Evolutionary conservation across 1,140 invertebrate genomes (phyloP).

Genomic region (Drosophila bocqueti): DNA sequence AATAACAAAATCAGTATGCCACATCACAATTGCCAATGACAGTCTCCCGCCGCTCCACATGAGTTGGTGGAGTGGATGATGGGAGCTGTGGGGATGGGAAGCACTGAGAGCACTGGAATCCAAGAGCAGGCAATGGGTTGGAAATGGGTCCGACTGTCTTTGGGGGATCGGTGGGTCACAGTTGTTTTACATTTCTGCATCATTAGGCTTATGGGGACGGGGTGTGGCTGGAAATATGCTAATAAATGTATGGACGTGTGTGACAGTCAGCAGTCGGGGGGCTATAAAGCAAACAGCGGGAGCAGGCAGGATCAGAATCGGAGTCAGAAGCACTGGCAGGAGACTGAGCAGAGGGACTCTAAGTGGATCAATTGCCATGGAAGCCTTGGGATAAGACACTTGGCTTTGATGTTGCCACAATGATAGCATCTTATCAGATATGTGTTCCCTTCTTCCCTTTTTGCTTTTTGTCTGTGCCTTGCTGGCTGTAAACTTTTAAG

Average conservation of each 20-base stretch:
- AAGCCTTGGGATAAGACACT: conserved; percentile 26
- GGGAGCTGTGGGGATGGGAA: background rate
- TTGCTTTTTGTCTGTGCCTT: background rate
- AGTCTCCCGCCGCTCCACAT: conserved; percentile 28
- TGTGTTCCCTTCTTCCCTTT: background rate
- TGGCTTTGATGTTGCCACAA: conserved; percentile 25
- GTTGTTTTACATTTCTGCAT: conserved; percentile 52
- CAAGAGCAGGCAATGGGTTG: conserved; percentile 26
- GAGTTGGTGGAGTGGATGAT: background rate
- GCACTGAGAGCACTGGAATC: background rate
- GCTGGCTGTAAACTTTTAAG: conserved; percentile 12
- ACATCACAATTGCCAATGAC: conserved; percentile 41
- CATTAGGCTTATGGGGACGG: conserved; percentile 34
- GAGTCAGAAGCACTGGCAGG: conserved; percentile 10
- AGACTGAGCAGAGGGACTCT: conserved; percentile 8
- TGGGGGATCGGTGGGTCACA: conserved; percentile 23
- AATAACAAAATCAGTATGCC: conserved; percentile 49
- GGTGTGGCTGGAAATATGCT: conserved; percentile 41
- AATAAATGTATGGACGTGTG: conserved; percentile 51
- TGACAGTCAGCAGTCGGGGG: conserved; percentile 4
- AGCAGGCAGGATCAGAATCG: conserved; percentile 11
- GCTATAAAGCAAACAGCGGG: conserved; percentile 47
- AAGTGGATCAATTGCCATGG: conserved; percentile 29
- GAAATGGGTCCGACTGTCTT: conserved; percentile 12
- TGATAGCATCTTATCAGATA: conserved; percentile 21